A percentile compares a stretch with the other conserved stretches of the same genome.
Evolutionary conservation across 2,888 invertebrate genomes (phyloP).

Genomic region (Taphrorychus bicolor): DNA sequence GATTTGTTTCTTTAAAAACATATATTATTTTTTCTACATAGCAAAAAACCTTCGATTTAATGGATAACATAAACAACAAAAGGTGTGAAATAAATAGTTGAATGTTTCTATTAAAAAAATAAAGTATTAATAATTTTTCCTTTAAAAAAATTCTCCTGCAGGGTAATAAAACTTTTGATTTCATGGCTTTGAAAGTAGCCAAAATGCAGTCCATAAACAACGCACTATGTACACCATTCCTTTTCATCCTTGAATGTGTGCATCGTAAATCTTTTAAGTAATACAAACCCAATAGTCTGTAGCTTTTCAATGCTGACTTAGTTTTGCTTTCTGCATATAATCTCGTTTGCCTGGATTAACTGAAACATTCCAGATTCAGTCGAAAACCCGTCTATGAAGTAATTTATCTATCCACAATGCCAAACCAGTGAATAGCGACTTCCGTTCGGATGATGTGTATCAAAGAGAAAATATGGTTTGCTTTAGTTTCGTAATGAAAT

Average conservation of each 20-base stretch:
- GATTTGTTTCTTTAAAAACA: no score
- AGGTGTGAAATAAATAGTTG: no score
- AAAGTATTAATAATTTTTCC: no score
- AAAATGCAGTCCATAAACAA: neutral
- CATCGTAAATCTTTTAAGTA: neutral
- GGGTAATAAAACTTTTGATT: no score
- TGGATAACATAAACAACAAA: no score
- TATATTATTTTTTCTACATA: no score
- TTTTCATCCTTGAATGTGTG: neutral
- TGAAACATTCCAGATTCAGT: neutral
- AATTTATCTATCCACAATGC: neutral
- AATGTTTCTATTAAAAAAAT: no score
- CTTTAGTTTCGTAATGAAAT: neutral
- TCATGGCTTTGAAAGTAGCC: neutral
- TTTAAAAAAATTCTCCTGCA: no score
- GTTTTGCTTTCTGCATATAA: neutral
- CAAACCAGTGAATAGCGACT: constrained; percentile 3
- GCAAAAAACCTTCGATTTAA: no score
- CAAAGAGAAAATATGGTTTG: neutral
- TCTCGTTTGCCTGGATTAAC: neutral
- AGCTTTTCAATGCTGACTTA: neutral
- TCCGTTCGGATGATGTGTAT: neutral
- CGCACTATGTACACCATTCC: no score
- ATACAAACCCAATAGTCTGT: neutral
- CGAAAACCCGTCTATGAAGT: neutral